These are phyloP conservation scores for Dolichopus griseipennis DNA, from an alignment of 2,888 invertebrate genomes.

Conservation along the genomic window DNA sequence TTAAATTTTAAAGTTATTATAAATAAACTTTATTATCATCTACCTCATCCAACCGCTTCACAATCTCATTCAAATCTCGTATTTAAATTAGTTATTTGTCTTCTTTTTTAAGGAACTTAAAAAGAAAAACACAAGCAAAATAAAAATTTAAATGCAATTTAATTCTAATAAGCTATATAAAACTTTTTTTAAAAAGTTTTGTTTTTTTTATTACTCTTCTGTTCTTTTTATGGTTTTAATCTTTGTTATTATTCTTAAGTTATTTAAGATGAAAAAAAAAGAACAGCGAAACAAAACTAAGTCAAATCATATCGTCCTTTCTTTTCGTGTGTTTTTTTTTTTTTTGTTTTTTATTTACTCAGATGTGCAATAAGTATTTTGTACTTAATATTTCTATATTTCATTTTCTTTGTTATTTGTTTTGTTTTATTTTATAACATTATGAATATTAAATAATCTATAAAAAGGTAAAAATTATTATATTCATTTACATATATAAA, in stretches of 20 bases:
- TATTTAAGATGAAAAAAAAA: background rate
- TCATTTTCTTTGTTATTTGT: background rate
- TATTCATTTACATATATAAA: background rate
- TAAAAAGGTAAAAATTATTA: background rate
- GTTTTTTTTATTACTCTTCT: slow-evolving; percentile 2
- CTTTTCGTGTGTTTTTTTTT: background rate
- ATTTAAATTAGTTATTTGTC: slow-evolving; percentile 10
- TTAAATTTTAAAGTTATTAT: no score
- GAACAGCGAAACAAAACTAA: no score
- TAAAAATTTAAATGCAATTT: background rate
- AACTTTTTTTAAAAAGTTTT: background rate
- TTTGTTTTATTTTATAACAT: slow-evolving; percentile 9
- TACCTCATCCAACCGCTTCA: no score
- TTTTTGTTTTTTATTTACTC: no score
- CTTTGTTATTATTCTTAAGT: background rate
- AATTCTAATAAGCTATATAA: background rate
- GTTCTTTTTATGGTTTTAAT: background rate
- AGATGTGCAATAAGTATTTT: slow-evolving; percentile 10
- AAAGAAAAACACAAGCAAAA: background rate
- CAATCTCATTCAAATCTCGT: slow-evolving; percentile 14
- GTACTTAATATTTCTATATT: background rate
- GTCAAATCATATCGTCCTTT: no score
- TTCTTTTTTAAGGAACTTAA: background rate
- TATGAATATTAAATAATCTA: slow-evolving; percentile 14
- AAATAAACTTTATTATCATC: background rate